Evolutionary conservation across 2,888 invertebrate species (phyloP).

Genomic region (Resseliella maxima): DNA sequence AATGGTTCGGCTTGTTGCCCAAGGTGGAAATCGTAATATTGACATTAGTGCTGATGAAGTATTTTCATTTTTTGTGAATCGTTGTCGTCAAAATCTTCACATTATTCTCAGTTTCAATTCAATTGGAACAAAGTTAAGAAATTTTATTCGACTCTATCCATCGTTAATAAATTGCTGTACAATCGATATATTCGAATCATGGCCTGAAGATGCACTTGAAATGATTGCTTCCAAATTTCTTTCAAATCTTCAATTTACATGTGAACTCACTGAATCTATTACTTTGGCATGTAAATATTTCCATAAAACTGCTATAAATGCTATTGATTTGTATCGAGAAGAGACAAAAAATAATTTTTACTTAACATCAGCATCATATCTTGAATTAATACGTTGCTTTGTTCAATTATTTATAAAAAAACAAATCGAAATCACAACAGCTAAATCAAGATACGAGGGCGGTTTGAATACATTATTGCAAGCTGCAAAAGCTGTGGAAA

Average conservation of each 20-base stretch:
- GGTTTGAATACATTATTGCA: constrained; percentile 84
- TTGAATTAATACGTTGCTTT: constrained; percentile 85
- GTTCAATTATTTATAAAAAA: constrained; percentile 79
- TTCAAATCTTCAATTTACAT: constrained; percentile 73
- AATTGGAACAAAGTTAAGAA: constrained; percentile 84
- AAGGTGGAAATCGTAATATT: constrained; percentile 84
- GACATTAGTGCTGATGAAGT: constrained; percentile 85
- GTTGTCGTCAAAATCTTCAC: constrained; percentile 84
- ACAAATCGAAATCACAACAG: constrained; percentile 75
- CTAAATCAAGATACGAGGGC: constrained; percentile 80
- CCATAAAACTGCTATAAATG: constrained; percentile 79
- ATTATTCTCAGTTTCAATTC: constrained; percentile 82
- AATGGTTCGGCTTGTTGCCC: constrained; percentile 76
- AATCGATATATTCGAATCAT: constrained; percentile 92
- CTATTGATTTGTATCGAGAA: constrained; percentile 74
- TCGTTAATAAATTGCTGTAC: constrained; percentile 92
- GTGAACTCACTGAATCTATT: constrained; percentile 73
- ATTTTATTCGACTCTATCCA: constrained; percentile 86
- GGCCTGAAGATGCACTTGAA: constrained; percentile 87
- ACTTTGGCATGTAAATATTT: constrained; percentile 89
- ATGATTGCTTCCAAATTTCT: constrained; percentile 84
- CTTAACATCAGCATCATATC: constrained; percentile 89
- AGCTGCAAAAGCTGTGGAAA: constrained; percentile 83
- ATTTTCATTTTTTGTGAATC: constrained; percentile 83
- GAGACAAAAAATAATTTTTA: constrained; percentile 80